Evolutionary conservation across 2,797 vertebrate species (phyloP), one percentile per base, ranked within the genome.

Genomic region (Falco novaeseelandiae): DNA sequence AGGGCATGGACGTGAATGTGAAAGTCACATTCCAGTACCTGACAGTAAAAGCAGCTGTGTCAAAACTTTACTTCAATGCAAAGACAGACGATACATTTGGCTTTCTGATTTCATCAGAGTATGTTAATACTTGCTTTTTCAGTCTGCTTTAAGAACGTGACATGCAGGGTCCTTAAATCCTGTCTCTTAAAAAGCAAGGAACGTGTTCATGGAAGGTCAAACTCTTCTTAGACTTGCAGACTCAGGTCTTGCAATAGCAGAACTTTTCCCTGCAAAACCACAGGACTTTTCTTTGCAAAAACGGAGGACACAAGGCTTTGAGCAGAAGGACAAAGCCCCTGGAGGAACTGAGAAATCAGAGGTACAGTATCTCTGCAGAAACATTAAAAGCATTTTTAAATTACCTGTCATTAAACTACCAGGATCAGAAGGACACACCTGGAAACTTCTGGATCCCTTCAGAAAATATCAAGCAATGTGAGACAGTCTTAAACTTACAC

Each of bases 221-320:
- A 42, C 62, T 79, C 73, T 27, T 44, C 34, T 34, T 30, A 46
- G 54, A 21, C 49, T 85, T 32, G 52, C n/a, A 36, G 51, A 80
- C 22, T 16, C 63, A 38, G 40, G 52, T 17, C 40, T 46, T 83
- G 30, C 49, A 61, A 30, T 1, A 42, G 69, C 23, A 74, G 29
- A 61, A 46, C 15, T 66, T 80, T 30, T 49, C 59, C 51, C 70
- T 54, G 49, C 18, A 51, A 72, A 82, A 51, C 40, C 22, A 58
- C 8, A 26, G 42, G 34, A 36, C 16, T 23, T 87, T 8, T 59
- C 49, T 21, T 22, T 55, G 34, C 21, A 44, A 30, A 87, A 48
- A 67, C 6, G 20, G 61, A 87, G 62, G 26, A 18, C 0, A 1
- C 0, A 4, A 61, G 67, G 34, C 52, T n/a, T 66, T 1, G 3